These are phyloP conservation scores for Lates calcarifer DNA, from an alignment of 2,113 vertebrate genomes.

Conservation along the genomic window DNA sequence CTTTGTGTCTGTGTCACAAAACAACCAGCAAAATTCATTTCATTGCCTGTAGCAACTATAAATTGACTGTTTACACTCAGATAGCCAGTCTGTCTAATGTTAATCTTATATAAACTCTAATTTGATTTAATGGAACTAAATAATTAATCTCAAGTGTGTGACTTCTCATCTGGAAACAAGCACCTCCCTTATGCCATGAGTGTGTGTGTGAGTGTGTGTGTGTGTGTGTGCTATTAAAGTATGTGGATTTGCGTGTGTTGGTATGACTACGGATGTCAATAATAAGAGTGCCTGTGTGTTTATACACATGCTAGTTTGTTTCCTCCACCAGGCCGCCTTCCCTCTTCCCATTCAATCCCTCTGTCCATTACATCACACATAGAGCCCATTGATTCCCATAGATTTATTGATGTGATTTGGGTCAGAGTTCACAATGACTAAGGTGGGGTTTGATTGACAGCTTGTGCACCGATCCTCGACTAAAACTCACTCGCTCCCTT, in stretches of 20 bases:
- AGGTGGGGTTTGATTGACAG: constrained; percentile 70
- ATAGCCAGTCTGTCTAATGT: neutral
- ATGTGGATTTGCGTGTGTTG: constrained; percentile 24
- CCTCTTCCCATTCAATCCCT: constrained; percentile 53
- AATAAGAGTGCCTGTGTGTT: constrained; percentile 45
- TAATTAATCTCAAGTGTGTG: constrained; percentile 25
- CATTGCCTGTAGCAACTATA: neutral
- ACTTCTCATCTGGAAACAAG: constrained; percentile 20
- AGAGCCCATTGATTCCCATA: constrained; percentile 67
- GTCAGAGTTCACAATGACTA: constrained; percentile 74
- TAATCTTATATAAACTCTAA: constrained; percentile 4
- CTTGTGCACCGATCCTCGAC: constrained; percentile 14
- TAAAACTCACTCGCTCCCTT: constrained; percentile 31
- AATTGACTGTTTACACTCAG: neutral
- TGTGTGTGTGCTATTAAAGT: constrained; percentile 18
- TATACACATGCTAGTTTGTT: constrained; percentile 59
- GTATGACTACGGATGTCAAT: constrained; percentile 36
- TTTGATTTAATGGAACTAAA: constrained; percentile 27
- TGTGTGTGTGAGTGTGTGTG: constrained; percentile 11
- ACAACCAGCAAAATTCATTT: neutral
- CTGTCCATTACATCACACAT: constrained; percentile 67
- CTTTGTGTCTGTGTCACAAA: constrained; percentile 21
- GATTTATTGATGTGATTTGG: constrained; percentile 79
- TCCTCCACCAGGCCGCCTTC: constrained; percentile 49
- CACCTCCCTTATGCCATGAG: neutral